A percentile compares a stretch with the other conserved stretches of the same genome.
phyloP scores from a whole-genome alignment of 2,888 invertebrate species.

The Aethes cnicana region DNA sequence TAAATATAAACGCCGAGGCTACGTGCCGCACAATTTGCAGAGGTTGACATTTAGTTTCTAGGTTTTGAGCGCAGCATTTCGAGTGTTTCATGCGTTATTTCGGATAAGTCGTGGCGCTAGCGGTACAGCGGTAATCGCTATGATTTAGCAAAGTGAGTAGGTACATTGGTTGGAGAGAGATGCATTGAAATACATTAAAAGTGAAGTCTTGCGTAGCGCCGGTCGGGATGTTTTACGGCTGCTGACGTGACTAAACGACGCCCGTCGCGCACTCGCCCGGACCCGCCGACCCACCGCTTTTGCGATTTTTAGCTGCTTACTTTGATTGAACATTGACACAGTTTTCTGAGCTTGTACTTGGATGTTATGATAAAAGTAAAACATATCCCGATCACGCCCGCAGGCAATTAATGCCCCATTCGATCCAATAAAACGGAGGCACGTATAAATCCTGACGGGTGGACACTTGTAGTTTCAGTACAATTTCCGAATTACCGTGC shows the following conservation, averaged over 20 bases:
- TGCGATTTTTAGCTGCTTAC: conserved; percentile 35
- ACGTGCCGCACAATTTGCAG: background rate
- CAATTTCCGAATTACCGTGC: conserved; percentile 14
- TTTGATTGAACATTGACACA: background rate
- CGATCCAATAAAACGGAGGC: conserved; percentile 24
- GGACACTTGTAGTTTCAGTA: conserved; percentile 29
- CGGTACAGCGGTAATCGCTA: conserved; percentile 18
- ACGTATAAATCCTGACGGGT: conserved; percentile 25
- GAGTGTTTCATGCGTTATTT: conserved; percentile 8
- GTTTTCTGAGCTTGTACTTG: conserved; percentile 1
- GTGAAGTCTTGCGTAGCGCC: conserved; percentile 19
- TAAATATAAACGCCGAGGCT: background rate
- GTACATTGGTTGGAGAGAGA: too few species aligned
- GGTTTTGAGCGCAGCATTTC: background rate
- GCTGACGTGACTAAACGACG: conserved; percentile 28
- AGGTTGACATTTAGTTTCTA: background rate
- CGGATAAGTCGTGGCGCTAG: conserved; percentile 1
- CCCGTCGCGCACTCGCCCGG: conserved; percentile 32
- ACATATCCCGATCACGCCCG: conserved; percentile 18
- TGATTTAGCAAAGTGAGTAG: conserved; percentile 28
- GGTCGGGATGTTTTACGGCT: conserved; percentile 22
- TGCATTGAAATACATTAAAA: conserved; percentile 20
- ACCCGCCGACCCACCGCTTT: conserved; percentile 37
- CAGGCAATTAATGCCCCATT: conserved; percentile 16
- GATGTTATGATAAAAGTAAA: conserved; percentile 8